Conservation (phyloP, 2,888 invertebrate genomes). For the Dysmachus trigonus region DNA sequence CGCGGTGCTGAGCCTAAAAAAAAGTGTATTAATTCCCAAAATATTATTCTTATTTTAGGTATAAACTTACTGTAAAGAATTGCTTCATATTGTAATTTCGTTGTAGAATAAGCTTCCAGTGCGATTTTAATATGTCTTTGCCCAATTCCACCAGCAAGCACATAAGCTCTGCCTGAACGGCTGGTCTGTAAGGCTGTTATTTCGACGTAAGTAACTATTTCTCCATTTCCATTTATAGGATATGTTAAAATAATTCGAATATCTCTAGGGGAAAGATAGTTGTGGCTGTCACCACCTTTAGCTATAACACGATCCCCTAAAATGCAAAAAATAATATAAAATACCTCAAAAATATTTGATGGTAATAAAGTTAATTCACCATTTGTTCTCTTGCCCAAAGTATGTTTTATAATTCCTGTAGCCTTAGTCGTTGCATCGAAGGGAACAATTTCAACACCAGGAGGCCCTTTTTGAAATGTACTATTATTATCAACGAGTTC, state of each 20-base stretch:
- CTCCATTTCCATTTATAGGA: background rate
- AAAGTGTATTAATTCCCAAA: background rate
- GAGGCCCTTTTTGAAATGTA: no score
- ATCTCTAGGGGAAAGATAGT: background rate
- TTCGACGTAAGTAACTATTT: background rate
- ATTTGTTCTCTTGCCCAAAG: no score
- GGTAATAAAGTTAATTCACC: no score
- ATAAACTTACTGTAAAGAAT: background rate
- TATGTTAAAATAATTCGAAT: background rate
- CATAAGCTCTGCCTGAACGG: background rate
- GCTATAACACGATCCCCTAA: background rate
- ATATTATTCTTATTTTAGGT: background rate
- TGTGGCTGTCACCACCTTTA: background rate
- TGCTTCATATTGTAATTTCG: background rate
- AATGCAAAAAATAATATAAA: background rate
- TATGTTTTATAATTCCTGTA: no score
- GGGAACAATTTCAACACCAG: no score
- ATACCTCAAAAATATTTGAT: no score
- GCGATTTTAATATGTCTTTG: background rate
- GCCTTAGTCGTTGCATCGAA: no score
- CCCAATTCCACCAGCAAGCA: background rate
- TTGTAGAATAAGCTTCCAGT: background rate
- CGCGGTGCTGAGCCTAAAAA: background rate
- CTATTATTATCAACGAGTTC: no score
- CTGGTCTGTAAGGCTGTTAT: background rate